phyloP scores from a whole-genome alignment of 2,888 invertebrate genomes.

The Drosophila rubida region DNA sequence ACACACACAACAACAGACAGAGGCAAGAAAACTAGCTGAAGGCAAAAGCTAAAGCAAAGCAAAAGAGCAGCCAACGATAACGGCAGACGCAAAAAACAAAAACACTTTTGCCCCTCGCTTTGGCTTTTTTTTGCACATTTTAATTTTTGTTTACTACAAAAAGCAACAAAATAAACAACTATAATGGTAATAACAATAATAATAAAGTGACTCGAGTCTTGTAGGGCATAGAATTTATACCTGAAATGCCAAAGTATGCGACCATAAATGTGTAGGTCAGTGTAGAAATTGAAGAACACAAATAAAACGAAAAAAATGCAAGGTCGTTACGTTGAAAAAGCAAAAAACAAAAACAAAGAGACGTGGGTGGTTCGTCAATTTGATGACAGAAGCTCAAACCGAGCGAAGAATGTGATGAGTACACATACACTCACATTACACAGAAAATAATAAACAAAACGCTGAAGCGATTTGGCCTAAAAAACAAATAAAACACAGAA shows the following conservation, averaged over 20 bases:
- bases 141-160: slow-evolving; percentile 55
- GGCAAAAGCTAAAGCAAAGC: slow-evolving; percentile 49
- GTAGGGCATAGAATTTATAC: slow-evolving; percentile 45
- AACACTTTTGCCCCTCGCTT: slow-evolving; percentile 30
- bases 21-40: slow-evolving; percentile 57
- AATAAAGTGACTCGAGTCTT: slow-evolving; percentile 8
- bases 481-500: slow-evolving; percentile 15
- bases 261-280: slow-evolving; percentile 52
- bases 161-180: slow-evolving; percentile 9
- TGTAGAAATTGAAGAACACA: slow-evolving; percentile 36
- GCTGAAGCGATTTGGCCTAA: slow-evolving; percentile 22
- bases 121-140: slow-evolving; percentile 38
- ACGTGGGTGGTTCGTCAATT: slow-evolving; percentile 28
- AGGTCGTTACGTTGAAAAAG: slow-evolving; percentile 45
- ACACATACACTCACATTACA: slow-evolving; percentile 6
- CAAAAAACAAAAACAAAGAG: slow-evolving; percentile 2
- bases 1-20: slow-evolving; percentile 57
- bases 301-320: slow-evolving; percentile 37
- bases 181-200: slow-evolving; percentile 33
- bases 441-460: slow-evolving; percentile 27
- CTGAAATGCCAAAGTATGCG: slow-evolving; percentile 32
- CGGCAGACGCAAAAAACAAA: slow-evolving; percentile 59
- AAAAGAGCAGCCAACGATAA: slow-evolving; percentile 62
- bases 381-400: slow-evolving; percentile 24
- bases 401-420: slow-evolving; percentile 34